Evolutionary conservation across 64 coral and sea anemone species (phyloP), one percentile per base, ranked within the genome.

Genomic region (Montipora capricornis): DNA sequence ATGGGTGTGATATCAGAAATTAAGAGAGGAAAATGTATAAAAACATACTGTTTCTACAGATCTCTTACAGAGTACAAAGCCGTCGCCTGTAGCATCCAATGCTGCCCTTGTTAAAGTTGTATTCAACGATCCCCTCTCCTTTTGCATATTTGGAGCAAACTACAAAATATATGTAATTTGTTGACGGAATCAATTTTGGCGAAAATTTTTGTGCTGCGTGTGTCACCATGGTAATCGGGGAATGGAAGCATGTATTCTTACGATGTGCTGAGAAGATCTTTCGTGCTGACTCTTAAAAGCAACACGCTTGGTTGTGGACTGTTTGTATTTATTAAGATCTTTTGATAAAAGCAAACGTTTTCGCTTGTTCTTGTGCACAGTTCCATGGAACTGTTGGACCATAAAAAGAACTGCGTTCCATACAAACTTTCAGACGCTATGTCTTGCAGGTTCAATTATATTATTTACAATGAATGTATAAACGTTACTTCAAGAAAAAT

Each of bases 1-100:
- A 79, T 97, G 94, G 83, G 89, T 97, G 20, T 97, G 74, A 86
- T 71, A 2, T 71, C 4, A 0, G 64, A 4, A 3, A 57, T 57
- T 57, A 11, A 57, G 64, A 68, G 64, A 68, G 4, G 17, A 68
- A 20, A 19, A 19, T 71, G 17, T 0, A 20, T 20, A 71, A 71
- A 24, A 15, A 11, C 8, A 37, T 37, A 37, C 37, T 37, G 37
- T 45, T 46, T 2, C 4, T 45, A 2, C 8, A 44, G 8, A 45
- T 46, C 74, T 10, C 11, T n/a, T 59, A 6, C 57, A 8, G 4
- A 6, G 19, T 58, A 55, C 5, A 55, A 55, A 55, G 52, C 52
- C 3, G 37, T 37, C 1, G 0, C 6, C 52, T 55, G 52, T 55
- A 55, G 5, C 52, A 55, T 37, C 37, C 37, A 37, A 37, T 37